Evolutionary conservation across 2,797 vertebrate genomes (phyloP), one percentile per base, ranked within the genome.

Genomic region (Spinus olivaceus): DNA sequence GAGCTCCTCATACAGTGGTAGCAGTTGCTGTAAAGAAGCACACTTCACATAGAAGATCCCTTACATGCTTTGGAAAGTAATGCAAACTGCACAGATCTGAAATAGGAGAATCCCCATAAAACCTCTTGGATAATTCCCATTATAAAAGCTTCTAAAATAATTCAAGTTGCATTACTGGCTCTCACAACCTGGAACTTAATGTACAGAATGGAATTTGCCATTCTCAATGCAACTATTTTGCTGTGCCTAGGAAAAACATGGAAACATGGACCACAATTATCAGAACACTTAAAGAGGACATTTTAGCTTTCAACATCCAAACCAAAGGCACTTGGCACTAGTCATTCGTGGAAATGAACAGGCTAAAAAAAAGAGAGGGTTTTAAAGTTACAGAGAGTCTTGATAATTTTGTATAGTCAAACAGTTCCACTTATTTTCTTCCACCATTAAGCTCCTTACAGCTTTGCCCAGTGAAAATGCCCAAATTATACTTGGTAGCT

Each of bases 141-240:
- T 92, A 93, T 27, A 61, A 85, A 86, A 97, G 86, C 81, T 90
- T 65, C 86, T 93, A 94, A 96, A 96, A 88, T 47, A 87, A 81
- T n/a, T 69, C 30, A 69, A 11, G 9, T 50, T 30, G 9, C 47
- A 57, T 66, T 69, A 85, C 25, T n/a, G 64, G 39, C 35, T 85
- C 1, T 73, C 56, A 88, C 42, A 86, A 81, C 32, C 25, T 70
- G 90, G 47, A 93, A 88, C 35, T 49, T 47, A 53, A 61, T 9
- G 33, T 8, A 11, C 30, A n/a, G 72, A 94, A 56, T 5, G 4
- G 42, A 91, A n/a, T 21, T 2, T 51, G 42, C 32, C 32, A 78
- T 39, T 46, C 56, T 49, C 27, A 73, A 5, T 11, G 14, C 28
- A 89, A 67, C n/a, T 47, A 21, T 35, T 50, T 76, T 33, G 72